Evolutionary conservation across 2,113 vertebrate genomes (phyloP), one percentile per base, ranked within the genome.

Genomic region (Nothoprocta pentlandii): DNA sequence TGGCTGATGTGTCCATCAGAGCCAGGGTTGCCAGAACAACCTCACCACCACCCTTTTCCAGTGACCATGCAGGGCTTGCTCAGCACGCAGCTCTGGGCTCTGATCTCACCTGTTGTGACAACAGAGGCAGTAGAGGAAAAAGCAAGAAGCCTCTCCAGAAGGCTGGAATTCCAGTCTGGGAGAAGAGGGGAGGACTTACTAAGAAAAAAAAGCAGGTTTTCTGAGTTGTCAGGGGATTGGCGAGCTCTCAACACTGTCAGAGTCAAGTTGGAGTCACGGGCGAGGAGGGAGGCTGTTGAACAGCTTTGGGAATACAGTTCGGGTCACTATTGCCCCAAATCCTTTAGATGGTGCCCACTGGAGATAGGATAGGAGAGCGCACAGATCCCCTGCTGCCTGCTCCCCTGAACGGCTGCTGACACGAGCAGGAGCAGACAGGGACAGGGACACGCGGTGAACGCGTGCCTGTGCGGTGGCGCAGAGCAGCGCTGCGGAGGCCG

Each of bases 141-240:
- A 73, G 63, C 87, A 49, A 77, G 36, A 39, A 39, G 36, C 36
- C 36, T 39, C 36, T 39, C 36, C 36, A 39, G 36, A 39, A 39
- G 44, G 64, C 49, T 49, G 21, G 58, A 74, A 64, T 42, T 30
- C 58, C 34, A 22, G 36, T 8, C 42, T 70, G 42, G 26, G 58
- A 75, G 10, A 47, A 62, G 30, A 46, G 0, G 0, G 17, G 26
- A 68, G 63, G 56, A 59, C 28, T 64, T 70, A 25, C 54, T 0
- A 0, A 6, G 4, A 44, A 79, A 15, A 49, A 70, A 70, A 30
- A 30, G 28, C 21, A 58, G 16, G 12, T 19, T 80, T 62, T 44
- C 46, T 3, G 15, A 68, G 22, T 51, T 41, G 63, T 10, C 14
- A 51, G 75, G 30, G 39, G 42, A 13, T 20, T 44, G 39, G 54